These are phyloP conservation scores for Baronia brevicornis DNA, from an alignment of 2,888 invertebrate genomes.

Conservation along the genomic window DNA sequence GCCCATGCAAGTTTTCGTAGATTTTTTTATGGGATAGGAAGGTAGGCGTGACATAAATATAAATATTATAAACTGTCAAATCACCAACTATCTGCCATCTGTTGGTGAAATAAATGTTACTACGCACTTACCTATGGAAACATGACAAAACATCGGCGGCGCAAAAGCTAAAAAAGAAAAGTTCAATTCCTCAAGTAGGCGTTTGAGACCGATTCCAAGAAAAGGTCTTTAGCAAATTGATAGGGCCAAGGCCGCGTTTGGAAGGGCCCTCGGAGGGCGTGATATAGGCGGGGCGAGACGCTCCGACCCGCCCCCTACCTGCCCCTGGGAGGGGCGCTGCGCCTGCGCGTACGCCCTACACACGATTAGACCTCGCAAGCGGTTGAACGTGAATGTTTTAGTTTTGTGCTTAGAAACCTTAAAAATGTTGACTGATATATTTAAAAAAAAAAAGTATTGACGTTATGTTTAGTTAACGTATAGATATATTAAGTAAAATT, in stretches of 20 bases:
- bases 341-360: conserved; percentile 15
- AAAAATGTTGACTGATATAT: too few relatives aligned
- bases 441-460: too few relatives aligned
- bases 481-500: too few relatives aligned
- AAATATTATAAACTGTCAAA: too few relatives aligned
- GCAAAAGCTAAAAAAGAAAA: conserved; percentile 10
- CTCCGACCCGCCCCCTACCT: conserved; percentile 23
- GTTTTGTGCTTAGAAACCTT: background rate
- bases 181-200: conserved; percentile 7
- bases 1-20: too few relatives aligned
- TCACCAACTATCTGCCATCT: too few relatives aligned
- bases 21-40: too few relatives aligned
- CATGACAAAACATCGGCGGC: too few relatives aligned
- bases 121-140: too few relatives aligned
- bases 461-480: too few relatives aligned
- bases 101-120: too few relatives aligned
- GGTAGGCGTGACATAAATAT: too few relatives aligned
- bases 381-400: background rate
- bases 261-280: conserved; percentile 32
- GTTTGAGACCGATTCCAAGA: conserved; percentile 6
- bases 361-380: background rate
- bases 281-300: conserved; percentile 39
- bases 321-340: conserved; percentile 12
- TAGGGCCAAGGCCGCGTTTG: conserved; percentile 20
- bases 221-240: conserved; percentile 11